These are phyloP conservation scores for Arenaria interpres DNA, from an alignment of 2,113 vertebrate species.

Conservation along the genomic window DNA sequence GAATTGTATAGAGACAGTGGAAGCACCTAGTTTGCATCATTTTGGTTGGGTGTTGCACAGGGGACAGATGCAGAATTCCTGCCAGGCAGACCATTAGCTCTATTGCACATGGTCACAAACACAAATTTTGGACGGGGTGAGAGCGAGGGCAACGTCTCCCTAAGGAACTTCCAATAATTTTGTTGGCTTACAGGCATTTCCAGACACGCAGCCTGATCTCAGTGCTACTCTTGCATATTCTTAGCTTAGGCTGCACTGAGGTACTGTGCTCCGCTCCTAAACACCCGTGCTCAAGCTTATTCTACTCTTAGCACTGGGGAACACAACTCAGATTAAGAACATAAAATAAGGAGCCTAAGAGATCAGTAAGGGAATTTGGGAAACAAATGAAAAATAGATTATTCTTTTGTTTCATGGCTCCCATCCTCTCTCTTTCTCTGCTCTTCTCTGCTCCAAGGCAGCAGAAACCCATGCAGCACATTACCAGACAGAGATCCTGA, in stretches of 20 bases:
- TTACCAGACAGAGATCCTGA: background rate
- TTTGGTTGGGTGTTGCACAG: background rate
- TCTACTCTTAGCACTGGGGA: too few relatives aligned
- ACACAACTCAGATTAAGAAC: background rate
- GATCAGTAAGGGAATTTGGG: background rate
- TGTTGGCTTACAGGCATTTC: background rate
- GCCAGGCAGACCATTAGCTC: background rate
- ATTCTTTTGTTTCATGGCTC: background rate
- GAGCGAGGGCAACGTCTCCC: background rate
- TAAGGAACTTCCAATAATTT: background rate
- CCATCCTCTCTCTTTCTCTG: background rate
- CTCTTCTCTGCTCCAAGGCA: background rate
- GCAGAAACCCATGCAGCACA: background rate
- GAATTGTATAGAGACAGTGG: background rate
- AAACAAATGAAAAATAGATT: background rate
- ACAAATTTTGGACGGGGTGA: background rate
- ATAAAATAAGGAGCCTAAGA: background rate
- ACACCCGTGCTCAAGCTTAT: background rate
- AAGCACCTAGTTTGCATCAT: accelerated
- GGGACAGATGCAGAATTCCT: background rate
- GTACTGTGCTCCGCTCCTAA: background rate
- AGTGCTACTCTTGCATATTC: background rate
- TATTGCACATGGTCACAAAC: background rate
- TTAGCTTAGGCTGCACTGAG: background rate
- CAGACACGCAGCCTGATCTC: background rate